Percentiles rank a stretch among this genome's conserved stretches.
Evolutionary conservation across 2,888 invertebrate genomes (phyloP).

Genomic region (Tipula helvola): DNA sequence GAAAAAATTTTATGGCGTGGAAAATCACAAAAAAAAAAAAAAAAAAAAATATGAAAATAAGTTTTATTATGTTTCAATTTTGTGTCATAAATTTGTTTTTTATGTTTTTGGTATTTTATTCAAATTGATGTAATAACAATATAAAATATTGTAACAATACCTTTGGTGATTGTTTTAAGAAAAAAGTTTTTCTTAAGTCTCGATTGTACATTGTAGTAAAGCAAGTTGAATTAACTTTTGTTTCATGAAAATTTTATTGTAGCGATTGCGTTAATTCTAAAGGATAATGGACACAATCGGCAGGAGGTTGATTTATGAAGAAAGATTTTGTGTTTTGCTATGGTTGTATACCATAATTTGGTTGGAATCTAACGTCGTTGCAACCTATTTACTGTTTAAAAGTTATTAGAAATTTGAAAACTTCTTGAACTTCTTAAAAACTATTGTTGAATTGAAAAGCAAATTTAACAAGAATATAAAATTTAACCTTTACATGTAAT

Average conservation of each 20-base stretch:
- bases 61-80: background rate
- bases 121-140: slow-evolving; percentile 4
- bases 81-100: background rate
- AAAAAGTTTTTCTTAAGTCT: background rate
- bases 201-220: background rate
- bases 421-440: too few species aligned
- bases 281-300: background rate
- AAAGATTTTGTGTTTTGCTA: too few species aligned
- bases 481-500: too few species aligned
- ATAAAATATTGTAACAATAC: background rate
- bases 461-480: too few species aligned
- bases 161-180: background rate
- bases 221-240: background rate
- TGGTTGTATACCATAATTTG: too few species aligned
- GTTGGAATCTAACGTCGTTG: too few species aligned
- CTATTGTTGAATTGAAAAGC: too few species aligned
- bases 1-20: background rate
- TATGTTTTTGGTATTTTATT: background rate
- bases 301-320: too few species aligned
- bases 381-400: too few species aligned
- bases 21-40: background rate
- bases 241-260: background rate
- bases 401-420: too few species aligned
- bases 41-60: background rate
- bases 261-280: background rate